Base-by-base conservation (phyloP, 2,113 vertebrate genomes). In the Buteo buteo region DNA sequence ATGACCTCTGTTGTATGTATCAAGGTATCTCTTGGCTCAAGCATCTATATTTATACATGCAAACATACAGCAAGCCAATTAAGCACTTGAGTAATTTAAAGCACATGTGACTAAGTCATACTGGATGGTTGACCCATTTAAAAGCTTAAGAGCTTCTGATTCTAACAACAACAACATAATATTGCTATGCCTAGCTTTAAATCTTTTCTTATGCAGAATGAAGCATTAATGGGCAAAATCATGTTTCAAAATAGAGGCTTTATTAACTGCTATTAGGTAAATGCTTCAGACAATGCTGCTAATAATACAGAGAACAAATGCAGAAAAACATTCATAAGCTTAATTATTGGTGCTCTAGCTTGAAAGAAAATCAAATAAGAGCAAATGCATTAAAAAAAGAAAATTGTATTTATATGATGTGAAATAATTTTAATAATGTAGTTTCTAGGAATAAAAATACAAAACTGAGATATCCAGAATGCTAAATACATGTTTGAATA, bases 31-130 rank as follows among this genome's bases (percentile, higher is more conserved):
- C 77, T 82, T 52, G 57, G 86, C 90, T 86, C 83, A 86, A 74
- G 72, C 57, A 74, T 47, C 66, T 82, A 1, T 24, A 77, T 87
- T 94, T 80, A 79, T n/a, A 82, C 21, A 93, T 86, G 88, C 90
- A 92, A 96, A 94, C 81, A 92, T 61, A 65, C 86, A 94, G 65
- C 47, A 64, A 61, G 88, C 59, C 67, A 96, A 86, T 96, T 92
- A 96, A 91, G 38, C 57, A 82, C 40, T 52, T 96, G 69, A 88
- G 76, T 96, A 89, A 95, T 84, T 95, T 86, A 78, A 94, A 86
- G 76, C 34, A 57, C 90, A 93, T 71, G 79, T 96, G 92, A 97
- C 61, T 71, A 74, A 70, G 72, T 91, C 88, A 88, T 28, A 36
- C 76, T 44, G 40, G 88, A 40, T 80, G 70, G 52, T 0, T 86